Evolutionary conservation across 2,113 vertebrate species (phyloP).

Genomic region (Leptobrachium leishanense): DNA sequence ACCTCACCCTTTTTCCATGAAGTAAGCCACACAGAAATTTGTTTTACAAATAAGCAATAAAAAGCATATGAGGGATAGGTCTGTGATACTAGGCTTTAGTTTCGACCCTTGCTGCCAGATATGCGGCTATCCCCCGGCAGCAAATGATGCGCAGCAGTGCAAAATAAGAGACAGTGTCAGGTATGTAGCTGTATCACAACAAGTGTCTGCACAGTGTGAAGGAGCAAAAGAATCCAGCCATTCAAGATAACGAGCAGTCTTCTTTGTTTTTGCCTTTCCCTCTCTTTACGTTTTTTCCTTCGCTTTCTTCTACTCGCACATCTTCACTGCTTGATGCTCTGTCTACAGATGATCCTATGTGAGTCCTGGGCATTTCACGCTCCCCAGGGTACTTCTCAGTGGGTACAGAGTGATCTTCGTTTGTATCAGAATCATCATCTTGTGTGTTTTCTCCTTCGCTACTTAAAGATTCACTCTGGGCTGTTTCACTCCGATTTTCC

Average conservation of each 20-base stretch:
- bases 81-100: background rate
- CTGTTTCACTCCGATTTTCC: background rate
- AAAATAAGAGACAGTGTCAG: background rate
- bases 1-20: too few relatives aligned
- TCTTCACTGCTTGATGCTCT: conserved; percentile 55
- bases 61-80: background rate
- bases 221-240: background rate
- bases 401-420: background rate
- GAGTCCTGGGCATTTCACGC: background rate
- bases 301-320: conserved; percentile 48
- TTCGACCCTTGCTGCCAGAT: background rate
- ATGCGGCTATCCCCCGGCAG: background rate
- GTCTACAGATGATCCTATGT: conserved; percentile 30
- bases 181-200: conserved; percentile 9
- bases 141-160: conserved; percentile 10
- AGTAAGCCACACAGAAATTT: background rate
- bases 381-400: conserved; percentile 9
- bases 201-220: background rate
- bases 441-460: conserved; percentile 9
- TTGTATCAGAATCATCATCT: background rate
- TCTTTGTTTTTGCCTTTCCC: conserved; percentile 80
- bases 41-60: background rate
- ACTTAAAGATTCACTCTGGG: background rate
- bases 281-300: conserved; percentile 63
- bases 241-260: conserved; percentile 81